A percentile compares a stretch with the other conserved stretches of the same genome.
Conservation (phyloP, 2,113 vertebrate genomes). For the human (Homo sapiens) region DNA sequence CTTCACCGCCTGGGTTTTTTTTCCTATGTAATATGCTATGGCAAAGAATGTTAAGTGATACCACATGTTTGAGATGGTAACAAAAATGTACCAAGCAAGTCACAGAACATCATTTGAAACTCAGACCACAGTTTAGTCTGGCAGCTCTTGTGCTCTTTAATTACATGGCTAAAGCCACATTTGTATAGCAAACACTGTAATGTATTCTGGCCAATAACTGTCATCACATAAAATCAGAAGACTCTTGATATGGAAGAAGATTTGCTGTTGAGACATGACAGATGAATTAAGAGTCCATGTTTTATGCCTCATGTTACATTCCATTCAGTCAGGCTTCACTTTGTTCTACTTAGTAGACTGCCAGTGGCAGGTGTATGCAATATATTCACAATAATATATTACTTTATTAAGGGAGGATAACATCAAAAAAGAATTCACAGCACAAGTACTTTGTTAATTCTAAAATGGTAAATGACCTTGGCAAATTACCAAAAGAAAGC, state of each 20-base stretch:
- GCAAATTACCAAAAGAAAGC: not conserved
- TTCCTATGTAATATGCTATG: not conserved
- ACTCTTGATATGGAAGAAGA: not conserved
- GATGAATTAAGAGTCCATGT: not conserved
- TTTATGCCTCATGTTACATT: not conserved
- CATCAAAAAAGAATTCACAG: not conserved
- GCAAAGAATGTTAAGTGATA: slow-evolving; percentile 34
- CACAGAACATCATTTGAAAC: not conserved
- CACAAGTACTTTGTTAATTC: not conserved
- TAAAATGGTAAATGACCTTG: not conserved
- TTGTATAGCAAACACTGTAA: not conserved
- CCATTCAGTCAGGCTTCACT: not conserved
- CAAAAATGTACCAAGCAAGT: not conserved
- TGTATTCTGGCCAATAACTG: slow-evolving; percentile 8
- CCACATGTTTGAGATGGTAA: not conserved
- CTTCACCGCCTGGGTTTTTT: not conserved
- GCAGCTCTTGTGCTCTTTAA: not conserved
- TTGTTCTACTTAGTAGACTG: not conserved
- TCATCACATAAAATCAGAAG: not conserved
- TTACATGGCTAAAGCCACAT: not conserved
- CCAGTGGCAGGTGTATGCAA: not conserved
- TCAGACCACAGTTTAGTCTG: slow-evolving; percentile 52
- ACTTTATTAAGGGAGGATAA: not conserved
- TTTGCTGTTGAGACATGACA: not conserved
- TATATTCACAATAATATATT: not conserved